phyloP scores from a whole-genome alignment of 2,888 invertebrate species.

The Phalangium opilio region DNA sequence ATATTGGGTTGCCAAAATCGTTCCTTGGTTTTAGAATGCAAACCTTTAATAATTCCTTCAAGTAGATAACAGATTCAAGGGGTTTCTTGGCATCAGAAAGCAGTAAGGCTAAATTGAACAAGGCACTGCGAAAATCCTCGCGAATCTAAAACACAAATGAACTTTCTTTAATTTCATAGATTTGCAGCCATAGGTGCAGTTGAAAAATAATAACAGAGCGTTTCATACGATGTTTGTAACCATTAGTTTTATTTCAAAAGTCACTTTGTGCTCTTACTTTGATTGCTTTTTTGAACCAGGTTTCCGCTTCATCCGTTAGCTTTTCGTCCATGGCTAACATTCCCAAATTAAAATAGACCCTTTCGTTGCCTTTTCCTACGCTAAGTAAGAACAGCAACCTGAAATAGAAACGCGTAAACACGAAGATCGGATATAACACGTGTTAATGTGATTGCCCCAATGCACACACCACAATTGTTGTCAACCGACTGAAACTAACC shows the following conservation, averaged over 20 bases:
- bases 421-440: too few species aligned
- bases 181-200: too few species aligned
- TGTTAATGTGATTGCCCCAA: too few species aligned
- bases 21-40: slow-evolving; percentile 1
- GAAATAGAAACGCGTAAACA: background rate
- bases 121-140: slow-evolving; percentile 76
- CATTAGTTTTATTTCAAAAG: too few species aligned
- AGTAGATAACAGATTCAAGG: slow-evolving; percentile 75
- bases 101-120: slow-evolving; percentile 82
- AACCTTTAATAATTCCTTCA: slow-evolving; percentile 68
- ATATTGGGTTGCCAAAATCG: too few species aligned
- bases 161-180: too few species aligned
- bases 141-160: slow-evolving; percentile 38
- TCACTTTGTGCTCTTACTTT: slow-evolving; percentile 5
- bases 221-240: too few species aligned
- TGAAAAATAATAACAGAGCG: too few species aligned
- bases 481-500: too few species aligned
- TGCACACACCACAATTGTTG: too few species aligned
- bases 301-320: slow-evolving; percentile 70
- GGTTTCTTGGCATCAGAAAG: slow-evolving; percentile 76
- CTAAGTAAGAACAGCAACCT: slow-evolving; percentile 62
- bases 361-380: slow-evolving; percentile 61
- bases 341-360: slow-evolving; percentile 85
- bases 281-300: slow-evolving; percentile 77
- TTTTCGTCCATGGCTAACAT: slow-evolving; percentile 94